These are phyloP conservation scores for Diorhabda sublineata DNA, from an alignment of 1,140 invertebrate genomes.

Conservation along the genomic window DNA sequence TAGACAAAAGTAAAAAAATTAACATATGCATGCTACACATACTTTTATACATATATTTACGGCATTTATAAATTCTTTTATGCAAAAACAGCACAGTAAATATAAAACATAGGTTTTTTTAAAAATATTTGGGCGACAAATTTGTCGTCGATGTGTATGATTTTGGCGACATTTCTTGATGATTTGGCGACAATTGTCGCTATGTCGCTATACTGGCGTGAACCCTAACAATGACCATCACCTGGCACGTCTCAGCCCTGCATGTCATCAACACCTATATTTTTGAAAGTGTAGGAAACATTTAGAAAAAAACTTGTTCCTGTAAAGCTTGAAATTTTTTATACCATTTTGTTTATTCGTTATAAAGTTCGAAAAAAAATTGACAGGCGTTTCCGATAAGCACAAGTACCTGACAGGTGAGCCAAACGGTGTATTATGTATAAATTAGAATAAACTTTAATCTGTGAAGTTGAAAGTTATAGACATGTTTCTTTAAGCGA, in stretches of 20 bases:
- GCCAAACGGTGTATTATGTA: conserved; percentile 1
- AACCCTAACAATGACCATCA: too few relatives aligned
- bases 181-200: too few relatives aligned
- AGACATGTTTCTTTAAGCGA: background rate
- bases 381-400: background rate
- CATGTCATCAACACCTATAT: background rate
- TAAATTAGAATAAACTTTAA: conserved; percentile 6
- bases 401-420: conserved; percentile 12
- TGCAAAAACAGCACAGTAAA: too few relatives aligned
- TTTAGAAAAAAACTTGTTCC: background rate
- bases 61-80: too few relatives aligned
- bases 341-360: conserved; percentile 3
- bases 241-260: conserved; percentile 7
- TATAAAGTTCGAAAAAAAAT: background rate
- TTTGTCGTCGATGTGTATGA: too few relatives aligned
- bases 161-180: too few relatives aligned
- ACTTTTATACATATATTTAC: too few relatives aligned
- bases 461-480: conserved; percentile 8
- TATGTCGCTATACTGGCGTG: too few relatives aligned
- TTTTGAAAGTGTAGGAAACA: background rate
- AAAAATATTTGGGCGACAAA: too few relatives aligned
- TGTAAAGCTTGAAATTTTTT: conserved; percentile 1
- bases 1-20: too few relatives aligned
- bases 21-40: too few relatives aligned
- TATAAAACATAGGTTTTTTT: too few relatives aligned